A percentile compares a stretch with the other conserved stretches of the same genome.
These are phyloP conservation scores for Hypotaenidia okinawae DNA, from an alignment of 2,797 vertebrate genomes.

Conservation along the genomic window DNA sequence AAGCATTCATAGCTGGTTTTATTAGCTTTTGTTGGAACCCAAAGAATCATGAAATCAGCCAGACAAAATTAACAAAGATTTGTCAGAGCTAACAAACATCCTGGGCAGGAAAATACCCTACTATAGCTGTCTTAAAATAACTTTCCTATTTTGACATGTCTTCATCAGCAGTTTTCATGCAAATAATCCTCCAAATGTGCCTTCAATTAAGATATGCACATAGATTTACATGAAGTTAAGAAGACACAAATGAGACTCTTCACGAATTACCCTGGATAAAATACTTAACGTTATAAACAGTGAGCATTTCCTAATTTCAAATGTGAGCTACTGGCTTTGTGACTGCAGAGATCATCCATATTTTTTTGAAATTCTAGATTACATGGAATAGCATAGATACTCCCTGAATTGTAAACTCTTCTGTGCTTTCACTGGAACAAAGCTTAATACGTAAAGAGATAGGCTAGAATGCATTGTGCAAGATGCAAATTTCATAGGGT, in stretches of 20 bases:
- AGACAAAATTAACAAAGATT: slow-evolving; percentile 61
- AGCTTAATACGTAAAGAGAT: neutral
- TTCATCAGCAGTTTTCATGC: slow-evolving; percentile 70
- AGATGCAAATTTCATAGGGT: neutral
- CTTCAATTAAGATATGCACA: slow-evolving; percentile 67
- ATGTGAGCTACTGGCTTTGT: neutral
- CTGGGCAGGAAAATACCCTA: slow-evolving; percentile 50
- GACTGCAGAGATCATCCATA: neutral
- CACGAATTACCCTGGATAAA: slow-evolving; percentile 20
- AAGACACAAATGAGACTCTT: slow-evolving; percentile 36
- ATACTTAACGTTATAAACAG: neutral
- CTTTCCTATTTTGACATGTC: slow-evolving; percentile 57
- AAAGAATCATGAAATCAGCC: slow-evolving; percentile 37
- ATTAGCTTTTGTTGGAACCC: slow-evolving; percentile 51
- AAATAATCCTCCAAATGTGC: slow-evolving; percentile 50
- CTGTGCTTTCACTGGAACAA: neutral
- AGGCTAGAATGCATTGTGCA: neutral
- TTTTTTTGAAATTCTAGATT: neutral
- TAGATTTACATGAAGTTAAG: slow-evolving; percentile 71
- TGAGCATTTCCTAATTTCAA: neutral
- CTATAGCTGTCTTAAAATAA: slow-evolving; percentile 67
- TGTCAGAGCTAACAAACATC: slow-evolving; percentile 49
- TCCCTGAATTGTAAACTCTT: neutral
- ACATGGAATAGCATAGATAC: neutral
- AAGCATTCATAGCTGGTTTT: slow-evolving; percentile 50